Evolutionary conservation across 2,113 vertebrate species (phyloP).

Genomic region (Calidris pygmaea): DNA sequence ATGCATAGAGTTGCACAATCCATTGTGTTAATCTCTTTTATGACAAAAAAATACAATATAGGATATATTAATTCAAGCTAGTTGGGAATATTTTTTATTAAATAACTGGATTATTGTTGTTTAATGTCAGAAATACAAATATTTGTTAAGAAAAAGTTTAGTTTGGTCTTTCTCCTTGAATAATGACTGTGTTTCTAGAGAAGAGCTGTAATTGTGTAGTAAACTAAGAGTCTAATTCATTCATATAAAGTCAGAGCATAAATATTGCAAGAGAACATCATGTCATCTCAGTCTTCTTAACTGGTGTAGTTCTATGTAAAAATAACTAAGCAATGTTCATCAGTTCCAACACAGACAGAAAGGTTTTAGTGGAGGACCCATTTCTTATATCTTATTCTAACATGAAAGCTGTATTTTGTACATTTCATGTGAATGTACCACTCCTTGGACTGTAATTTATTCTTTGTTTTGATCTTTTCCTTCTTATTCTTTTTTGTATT

Average conservation of each 20-base stretch:
- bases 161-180: not conserved
- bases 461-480: not conserved
- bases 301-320: not conserved
- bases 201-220: not conserved
- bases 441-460: not conserved
- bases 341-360: not conserved
- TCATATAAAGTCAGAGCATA: not conserved
- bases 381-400: not conserved
- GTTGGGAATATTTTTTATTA: not conserved
- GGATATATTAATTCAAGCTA: not conserved
- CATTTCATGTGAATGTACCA: not conserved
- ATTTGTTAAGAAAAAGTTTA: not conserved
- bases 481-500: not conserved
- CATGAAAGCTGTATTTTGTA: not conserved
- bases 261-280: not conserved
- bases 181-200: not conserved
- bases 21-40: not conserved
- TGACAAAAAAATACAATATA: not conserved
- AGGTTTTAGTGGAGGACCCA: accelerated
- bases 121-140: not conserved
- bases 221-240: not conserved
- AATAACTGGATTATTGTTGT: not conserved
- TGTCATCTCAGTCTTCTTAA: not conserved
- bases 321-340: not conserved
- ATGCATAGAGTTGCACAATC: not conserved